These are phyloP conservation scores for Pipa parva DNA, from an alignment of 2,113 vertebrate genomes.

Conservation along the genomic window DNA sequence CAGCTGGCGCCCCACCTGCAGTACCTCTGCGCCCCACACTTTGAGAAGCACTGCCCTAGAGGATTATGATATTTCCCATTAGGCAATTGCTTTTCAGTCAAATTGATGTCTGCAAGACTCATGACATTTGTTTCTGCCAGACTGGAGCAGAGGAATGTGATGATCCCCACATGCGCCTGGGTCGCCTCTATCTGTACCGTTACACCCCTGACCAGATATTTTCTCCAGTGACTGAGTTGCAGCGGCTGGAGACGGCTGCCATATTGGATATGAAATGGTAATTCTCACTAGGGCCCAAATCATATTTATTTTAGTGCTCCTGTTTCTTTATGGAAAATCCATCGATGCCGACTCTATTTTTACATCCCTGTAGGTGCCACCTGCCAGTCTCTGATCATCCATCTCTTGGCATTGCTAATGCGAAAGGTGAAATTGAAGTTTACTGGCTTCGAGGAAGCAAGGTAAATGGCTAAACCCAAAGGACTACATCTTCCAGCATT, in stretches of 20 bases:
- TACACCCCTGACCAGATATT: constrained; percentile 57
- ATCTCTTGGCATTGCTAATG: constrained; percentile 74
- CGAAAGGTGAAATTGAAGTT: constrained; percentile 74
- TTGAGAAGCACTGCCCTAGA: neutral
- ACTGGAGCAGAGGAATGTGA: constrained; percentile 43
- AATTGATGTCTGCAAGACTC: too few species aligned
- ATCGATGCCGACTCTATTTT: neutral
- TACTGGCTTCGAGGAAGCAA: constrained; percentile 61
- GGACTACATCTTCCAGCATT: too few species aligned
- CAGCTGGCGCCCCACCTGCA: too few species aligned
- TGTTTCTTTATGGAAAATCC: neutral
- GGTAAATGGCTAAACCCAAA: constrained; percentile 71
- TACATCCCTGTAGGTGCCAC: constrained; percentile 74
- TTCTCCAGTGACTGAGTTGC: constrained; percentile 73
- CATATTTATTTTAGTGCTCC: neutral
- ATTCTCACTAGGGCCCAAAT: neutral
- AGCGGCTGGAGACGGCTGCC: constrained; percentile 74
- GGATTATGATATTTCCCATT: neutral
- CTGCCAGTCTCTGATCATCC: constrained; percentile 65
- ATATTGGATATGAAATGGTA: constrained; percentile 92
- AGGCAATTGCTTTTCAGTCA: neutral
- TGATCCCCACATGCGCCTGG: constrained; percentile 59
- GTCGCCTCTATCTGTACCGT: constrained; percentile 82
- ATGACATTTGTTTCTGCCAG: constrained; percentile 47
- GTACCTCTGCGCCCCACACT: too few species aligned